Evolutionary conservation across 2,888 invertebrate species (phyloP).

Genomic region (Pristionchus mayeri): DNA sequence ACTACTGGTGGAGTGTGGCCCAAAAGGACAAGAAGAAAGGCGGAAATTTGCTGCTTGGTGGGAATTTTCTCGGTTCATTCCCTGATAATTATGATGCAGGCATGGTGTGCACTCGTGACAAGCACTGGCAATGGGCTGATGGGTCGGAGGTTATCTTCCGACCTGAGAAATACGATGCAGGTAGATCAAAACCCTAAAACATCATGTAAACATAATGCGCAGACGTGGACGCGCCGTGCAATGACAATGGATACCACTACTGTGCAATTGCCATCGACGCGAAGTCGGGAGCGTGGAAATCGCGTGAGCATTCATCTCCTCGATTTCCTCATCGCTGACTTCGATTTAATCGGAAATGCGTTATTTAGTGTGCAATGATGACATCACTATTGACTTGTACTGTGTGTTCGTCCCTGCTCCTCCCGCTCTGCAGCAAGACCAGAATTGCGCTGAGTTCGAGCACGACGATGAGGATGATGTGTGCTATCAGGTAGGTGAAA

Average conservation of each 20-base stretch:
- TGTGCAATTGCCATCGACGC: neutral
- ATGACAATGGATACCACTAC: neutral
- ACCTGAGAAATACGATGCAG: neutral
- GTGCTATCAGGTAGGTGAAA: slow-evolving; percentile 5
- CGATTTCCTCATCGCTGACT: too few species aligned
- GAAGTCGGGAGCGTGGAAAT: neutral
- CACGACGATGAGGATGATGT: neutral
- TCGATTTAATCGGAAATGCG: neutral
- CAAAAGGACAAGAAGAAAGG: neutral
- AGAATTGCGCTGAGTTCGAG: neutral
- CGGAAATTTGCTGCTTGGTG: neutral
- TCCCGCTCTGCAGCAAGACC: neutral
- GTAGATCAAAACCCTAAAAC: neutral
- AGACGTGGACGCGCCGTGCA: neutral
- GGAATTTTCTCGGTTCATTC: neutral
- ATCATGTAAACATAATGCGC: neutral
- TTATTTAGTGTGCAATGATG: neutral
- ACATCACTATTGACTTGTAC: neutral
- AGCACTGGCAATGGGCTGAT: neutral
- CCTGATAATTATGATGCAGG: neutral
- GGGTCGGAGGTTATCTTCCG: neutral
- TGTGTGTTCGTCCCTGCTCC: neutral
- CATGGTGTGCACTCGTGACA: neutral
- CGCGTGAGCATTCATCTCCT: neutral
- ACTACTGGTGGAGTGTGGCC: neutral